These are phyloP conservation scores for Melipona bicolor DNA, from an alignment of 2,888 invertebrate species.

Conservation along the genomic window DNA sequence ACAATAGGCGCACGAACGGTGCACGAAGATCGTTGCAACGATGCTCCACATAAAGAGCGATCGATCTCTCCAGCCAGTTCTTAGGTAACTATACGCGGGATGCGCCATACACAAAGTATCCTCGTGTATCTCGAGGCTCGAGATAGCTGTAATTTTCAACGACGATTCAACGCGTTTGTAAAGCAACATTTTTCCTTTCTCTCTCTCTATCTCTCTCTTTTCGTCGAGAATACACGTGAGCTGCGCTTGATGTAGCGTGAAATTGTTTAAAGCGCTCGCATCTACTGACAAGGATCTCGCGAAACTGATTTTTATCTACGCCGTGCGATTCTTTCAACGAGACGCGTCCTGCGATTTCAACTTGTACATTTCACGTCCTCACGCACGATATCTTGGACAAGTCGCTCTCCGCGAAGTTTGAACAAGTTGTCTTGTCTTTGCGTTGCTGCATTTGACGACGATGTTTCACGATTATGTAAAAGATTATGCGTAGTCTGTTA, in stretches of 20 bases:
- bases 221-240: background rate
- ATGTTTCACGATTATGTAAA: too few species aligned
- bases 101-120: background rate
- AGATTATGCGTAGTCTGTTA: too few species aligned
- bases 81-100: constrained; percentile 26
- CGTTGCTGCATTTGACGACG: too few species aligned
- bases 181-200: background rate
- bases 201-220: background rate
- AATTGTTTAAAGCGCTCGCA: background rate
- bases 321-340: background rate
- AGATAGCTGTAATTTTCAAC: constrained; percentile 33
- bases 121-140: background rate
- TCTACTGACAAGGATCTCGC: background rate
- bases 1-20: constrained; percentile 50
- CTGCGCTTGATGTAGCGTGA: constrained; percentile 3
- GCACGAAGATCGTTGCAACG: constrained; percentile 51
- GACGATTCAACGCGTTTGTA: constrained; percentile 14
- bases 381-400: too few species aligned
- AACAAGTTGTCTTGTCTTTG: too few species aligned
- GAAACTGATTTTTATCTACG: background rate
- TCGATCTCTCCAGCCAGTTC: constrained; percentile 51
- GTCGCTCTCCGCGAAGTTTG: too few species aligned
- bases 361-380: background rate
- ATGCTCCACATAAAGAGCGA: constrained; percentile 61
- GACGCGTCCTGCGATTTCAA: background rate